Evolutionary conservation across 2,888 invertebrate species (phyloP), one percentile per base, ranked within the genome.

Genomic region (Callinectes sapidus): DNA sequence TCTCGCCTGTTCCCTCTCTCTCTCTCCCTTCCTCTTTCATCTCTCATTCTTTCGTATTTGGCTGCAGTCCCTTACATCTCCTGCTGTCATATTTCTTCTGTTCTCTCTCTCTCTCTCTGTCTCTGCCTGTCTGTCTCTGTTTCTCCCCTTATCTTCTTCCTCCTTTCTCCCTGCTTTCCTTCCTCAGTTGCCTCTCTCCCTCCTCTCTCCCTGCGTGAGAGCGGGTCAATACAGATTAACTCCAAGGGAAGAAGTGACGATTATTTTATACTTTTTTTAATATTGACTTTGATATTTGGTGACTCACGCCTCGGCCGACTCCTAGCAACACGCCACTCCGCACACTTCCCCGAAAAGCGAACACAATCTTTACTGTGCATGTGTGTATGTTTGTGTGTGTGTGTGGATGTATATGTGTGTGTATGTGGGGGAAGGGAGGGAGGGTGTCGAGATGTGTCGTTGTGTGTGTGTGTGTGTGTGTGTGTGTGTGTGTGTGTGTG

Each of bases 151-250:
- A 32, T 81, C 35, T 81, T 32, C 32, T 35, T 81, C 35, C 32
- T 32, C 2, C 35, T 81, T 32, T 81, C 35, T 35, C 81, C 32
- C 81, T 35, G n/a, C n/a, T n/a, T 42, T 48, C n/a, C 87, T 54
- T 28, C n/a, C 23, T 48, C 87, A 14, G n/a, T 35, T 6, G 6
- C 48, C 18, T n/a, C 48, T 35, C 48, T n/a, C 54, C 87, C 42
- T 48, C 48, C 35, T 81, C 35, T 35, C 81, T 81, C 81, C 81
- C 81, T 81, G 81, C 81, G 81, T 81, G 35, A 81, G 35, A 35
- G 35, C 81, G 35, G 35, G 48, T 88, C 88, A 28, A 88, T 88
- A 54, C 54, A 88, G 88, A 88, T 88, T 88, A 88, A 18, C 88
- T 88, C 55, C 18, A 42, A 61, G 88, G 88, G 61, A 81, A 81